Conservation (phyloP, 2,113 vertebrate species). For the Desmodus rotundus region DNA sequence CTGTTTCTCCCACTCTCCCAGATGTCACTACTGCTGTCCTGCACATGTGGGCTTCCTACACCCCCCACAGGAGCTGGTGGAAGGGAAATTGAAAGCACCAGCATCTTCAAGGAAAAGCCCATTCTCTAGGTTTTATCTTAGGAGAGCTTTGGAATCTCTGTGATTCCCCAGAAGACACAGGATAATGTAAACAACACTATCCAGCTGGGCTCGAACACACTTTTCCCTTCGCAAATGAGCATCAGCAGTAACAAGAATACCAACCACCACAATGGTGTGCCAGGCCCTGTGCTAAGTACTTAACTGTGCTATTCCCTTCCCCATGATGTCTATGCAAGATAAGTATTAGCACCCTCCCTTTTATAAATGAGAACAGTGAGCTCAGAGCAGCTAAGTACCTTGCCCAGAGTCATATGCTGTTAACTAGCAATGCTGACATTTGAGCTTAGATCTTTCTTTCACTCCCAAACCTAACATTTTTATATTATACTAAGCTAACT, state of each 20-base stretch:
- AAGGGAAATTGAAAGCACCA: neutral
- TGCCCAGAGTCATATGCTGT: neutral
- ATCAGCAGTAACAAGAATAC: neutral
- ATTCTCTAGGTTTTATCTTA: neutral
- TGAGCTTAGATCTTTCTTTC: neutral
- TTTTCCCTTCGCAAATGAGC: neutral
- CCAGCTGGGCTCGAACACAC: neutral
- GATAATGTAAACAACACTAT: rapidly evolving
- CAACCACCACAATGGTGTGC: neutral
- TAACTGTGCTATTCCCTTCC: neutral
- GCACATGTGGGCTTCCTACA: neutral
- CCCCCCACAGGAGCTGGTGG: neutral
- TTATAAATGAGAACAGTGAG: neutral
- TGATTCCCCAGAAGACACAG: neutral
- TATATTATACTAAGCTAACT: neutral
- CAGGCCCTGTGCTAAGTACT: neutral
- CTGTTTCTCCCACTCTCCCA: neutral
- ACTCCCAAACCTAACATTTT: neutral
- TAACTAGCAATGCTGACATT: neutral
- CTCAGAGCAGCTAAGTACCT: neutral
- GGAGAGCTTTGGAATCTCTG: neutral
- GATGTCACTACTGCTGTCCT: neutral
- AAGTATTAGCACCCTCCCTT: neutral
- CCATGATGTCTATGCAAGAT: neutral
- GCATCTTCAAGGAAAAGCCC: neutral